A percentile compares a stretch with the other conserved stretches of the same genome.
These are phyloP conservation scores for Bellardia bayeri DNA, from an alignment of 2,888 invertebrate genomes.

Conservation along the genomic window DNA sequence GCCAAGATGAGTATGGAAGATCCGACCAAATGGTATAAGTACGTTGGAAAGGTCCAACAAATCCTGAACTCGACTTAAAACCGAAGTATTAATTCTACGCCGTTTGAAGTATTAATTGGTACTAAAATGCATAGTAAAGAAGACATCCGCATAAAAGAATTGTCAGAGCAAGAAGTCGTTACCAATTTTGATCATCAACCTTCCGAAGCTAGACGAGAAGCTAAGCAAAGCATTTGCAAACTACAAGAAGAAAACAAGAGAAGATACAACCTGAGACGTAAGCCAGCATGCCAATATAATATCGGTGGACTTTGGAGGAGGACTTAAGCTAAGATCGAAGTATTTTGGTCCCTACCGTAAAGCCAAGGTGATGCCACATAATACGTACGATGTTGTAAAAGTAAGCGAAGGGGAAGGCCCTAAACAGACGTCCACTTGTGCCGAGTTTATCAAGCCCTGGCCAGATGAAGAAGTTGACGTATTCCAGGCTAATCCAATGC, in stretches of 20 bases:
- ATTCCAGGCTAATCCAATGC: slow-evolving; percentile 47
- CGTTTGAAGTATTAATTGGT: slow-evolving; percentile 65
- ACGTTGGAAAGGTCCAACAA: slow-evolving; percentile 57
- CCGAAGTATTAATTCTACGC: slow-evolving; percentile 66
- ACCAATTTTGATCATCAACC: slow-evolving; percentile 38
- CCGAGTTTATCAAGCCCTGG: slow-evolving; percentile 58
- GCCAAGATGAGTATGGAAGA: slow-evolving; percentile 58
- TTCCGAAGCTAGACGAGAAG: slow-evolving; percentile 24
- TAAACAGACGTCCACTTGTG: slow-evolving; percentile 37
- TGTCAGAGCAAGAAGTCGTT: slow-evolving; percentile 45
- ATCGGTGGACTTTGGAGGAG: slow-evolving; percentile 40
- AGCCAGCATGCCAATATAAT: background rate
- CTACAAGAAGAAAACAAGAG: background rate
- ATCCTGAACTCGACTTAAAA: slow-evolving; percentile 65
- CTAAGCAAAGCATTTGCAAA: background rate
- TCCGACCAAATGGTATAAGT: slow-evolving; percentile 67
- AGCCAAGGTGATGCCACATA: slow-evolving; percentile 23
- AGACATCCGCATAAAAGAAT: too few relatives aligned
- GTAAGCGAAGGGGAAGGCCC: slow-evolving; percentile 12
- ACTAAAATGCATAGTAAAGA: too few relatives aligned
- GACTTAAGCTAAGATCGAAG: slow-evolving; percentile 55
- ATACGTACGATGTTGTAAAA: slow-evolving; percentile 47
- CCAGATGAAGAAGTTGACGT: slow-evolving; percentile 41
- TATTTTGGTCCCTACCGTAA: slow-evolving; percentile 46
- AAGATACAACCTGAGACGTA: background rate